Conservation (phyloP, 2,113 vertebrate genomes). For the Bos taurus region ARS-UCD2.0 NC_037357.1:120263001-120263500, state of each 20-base stretch:
- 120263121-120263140: not conserved
- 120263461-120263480: not conserved
- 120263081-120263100: not conserved
- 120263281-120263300: not conserved
- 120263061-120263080: not conserved
- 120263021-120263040: not conserved
- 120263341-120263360: not conserved
- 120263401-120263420: not conserved
- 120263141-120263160: not conserved
- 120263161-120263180: not conserved
- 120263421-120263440: not conserved
- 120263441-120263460: not conserved
- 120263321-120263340: not conserved
- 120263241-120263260: not conserved
- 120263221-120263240: not conserved
- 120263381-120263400: not conserved
- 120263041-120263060: not conserved
- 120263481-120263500: not conserved
- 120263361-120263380: not conserved
- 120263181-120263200: not conserved
- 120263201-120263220: not conserved
- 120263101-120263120: not conserved
- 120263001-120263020: not conserved
- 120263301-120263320: not conserved
- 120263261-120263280: not conserved